These are phyloP conservation scores for Montipora foliosa DNA, from an alignment of 64 coral and sea anemone genomes.

Conservation along the genomic window DNA sequence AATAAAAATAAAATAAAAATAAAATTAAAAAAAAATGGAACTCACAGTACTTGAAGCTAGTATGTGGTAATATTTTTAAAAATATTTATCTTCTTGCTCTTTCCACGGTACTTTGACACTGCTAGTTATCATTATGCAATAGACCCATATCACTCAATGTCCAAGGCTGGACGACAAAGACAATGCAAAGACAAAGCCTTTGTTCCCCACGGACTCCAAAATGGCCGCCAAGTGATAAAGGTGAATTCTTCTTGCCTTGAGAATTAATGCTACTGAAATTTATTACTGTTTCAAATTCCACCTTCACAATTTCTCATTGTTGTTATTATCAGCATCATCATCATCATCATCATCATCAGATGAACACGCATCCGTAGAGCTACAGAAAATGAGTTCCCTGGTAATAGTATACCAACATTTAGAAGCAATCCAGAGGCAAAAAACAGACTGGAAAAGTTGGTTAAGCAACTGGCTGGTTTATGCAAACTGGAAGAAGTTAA, in stretches of 20 bases:
- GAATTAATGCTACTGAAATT: neutral
- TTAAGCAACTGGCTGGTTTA: neutral
- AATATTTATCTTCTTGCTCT: no score
- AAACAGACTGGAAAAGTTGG: neutral
- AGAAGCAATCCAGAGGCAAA: constrained; percentile 17
- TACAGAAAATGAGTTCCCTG: constrained; percentile 13
- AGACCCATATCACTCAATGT: no score
- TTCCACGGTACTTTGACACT: no score
- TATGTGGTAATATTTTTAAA: neutral
- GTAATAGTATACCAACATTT: constrained; percentile 3
- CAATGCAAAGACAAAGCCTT: no score
- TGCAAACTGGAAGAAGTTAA: neutral
- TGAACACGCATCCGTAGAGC: neutral
- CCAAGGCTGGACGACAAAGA: no score
- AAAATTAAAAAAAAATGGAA: no score
- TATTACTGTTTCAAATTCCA: neutral
- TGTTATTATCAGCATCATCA: neutral
- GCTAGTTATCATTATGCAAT: no score
- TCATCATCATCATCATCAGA: neutral
- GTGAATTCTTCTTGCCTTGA: neutral
- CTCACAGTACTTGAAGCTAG: neutral
- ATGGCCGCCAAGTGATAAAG: no score
- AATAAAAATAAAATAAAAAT: no score
- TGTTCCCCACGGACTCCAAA: no score
- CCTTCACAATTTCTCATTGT: neutral